Evolutionary conservation across 2,888 invertebrate species (phyloP).

Genomic region (Euclidia mi): DNA sequence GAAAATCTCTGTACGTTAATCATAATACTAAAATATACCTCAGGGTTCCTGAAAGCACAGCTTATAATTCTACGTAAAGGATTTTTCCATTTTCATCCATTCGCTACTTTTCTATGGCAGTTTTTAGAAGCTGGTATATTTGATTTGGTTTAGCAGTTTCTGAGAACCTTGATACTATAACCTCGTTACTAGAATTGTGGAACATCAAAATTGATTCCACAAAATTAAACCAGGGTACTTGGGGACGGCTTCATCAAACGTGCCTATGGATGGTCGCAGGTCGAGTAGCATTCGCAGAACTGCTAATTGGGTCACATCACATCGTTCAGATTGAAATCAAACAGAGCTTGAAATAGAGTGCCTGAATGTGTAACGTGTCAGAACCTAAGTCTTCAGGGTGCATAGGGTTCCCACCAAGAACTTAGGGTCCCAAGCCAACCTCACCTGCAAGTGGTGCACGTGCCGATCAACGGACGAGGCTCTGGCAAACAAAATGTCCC

Average conservation of each 20-base stretch:
- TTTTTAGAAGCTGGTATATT: too few relatives aligned
- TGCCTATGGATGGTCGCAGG: slow-evolving; percentile 1
- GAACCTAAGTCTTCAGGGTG: slow-evolving; percentile 26
- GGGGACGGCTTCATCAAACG: slow-evolving; percentile 1
- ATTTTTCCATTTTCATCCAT: too few relatives aligned
- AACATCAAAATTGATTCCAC: not conserved
- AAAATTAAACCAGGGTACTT: not conserved
- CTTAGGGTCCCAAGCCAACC: too few relatives aligned
- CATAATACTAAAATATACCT: too few relatives aligned
- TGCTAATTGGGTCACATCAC: slow-evolving; percentile 73
- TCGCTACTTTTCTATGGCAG: too few relatives aligned
- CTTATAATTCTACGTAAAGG: too few relatives aligned
- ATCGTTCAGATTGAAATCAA: slow-evolving; percentile 64
- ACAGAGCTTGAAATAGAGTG: slow-evolving; percentile 62
- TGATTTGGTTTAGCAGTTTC: too few relatives aligned
- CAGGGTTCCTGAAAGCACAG: too few relatives aligned
- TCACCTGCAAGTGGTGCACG: too few relatives aligned
- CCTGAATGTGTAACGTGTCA: slow-evolving; percentile 41
- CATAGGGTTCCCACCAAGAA: too few relatives aligned
- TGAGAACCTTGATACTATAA: not conserved
- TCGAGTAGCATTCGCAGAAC: slow-evolving; percentile 44
- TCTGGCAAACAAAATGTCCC: too few relatives aligned
- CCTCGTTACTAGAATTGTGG: not conserved
- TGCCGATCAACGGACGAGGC: not conserved
- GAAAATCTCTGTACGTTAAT: too few relatives aligned